Conservation (phyloP, 2,113 vertebrate species). For the Gymnocephalus cernua region DNA sequence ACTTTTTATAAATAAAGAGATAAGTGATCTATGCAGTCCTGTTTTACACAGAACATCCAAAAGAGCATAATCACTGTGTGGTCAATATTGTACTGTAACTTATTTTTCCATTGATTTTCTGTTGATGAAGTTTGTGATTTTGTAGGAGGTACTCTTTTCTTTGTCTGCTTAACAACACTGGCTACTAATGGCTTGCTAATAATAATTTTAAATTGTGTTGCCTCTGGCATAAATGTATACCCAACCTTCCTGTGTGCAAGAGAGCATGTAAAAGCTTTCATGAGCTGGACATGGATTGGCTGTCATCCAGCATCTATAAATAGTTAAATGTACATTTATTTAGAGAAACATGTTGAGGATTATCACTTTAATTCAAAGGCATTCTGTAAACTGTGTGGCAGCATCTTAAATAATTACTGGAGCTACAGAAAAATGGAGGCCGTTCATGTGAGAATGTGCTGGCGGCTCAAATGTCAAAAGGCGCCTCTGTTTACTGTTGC, state of each 20-base stretch:
- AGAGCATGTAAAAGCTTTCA: background rate
- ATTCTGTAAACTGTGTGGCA: background rate
- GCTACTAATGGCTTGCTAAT: background rate
- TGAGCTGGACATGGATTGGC: background rate
- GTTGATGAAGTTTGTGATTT: background rate
- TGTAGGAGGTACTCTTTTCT: background rate
- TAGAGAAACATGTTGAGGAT: background rate
- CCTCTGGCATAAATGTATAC: background rate
- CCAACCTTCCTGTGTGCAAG: background rate
- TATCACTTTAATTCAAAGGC: background rate
- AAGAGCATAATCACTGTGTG: background rate
- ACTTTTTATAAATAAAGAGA: background rate
- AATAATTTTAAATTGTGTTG: background rate
- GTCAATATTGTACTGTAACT: background rate
- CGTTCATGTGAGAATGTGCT: slow-evolving; percentile 33
- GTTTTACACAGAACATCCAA: background rate
- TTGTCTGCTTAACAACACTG: background rate
- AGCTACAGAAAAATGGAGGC: slow-evolving; percentile 31
- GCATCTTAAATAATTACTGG: slow-evolving; percentile 23
- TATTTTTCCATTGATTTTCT: background rate
- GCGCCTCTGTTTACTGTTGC: slow-evolving; percentile 62
- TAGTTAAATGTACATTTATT: background rate
- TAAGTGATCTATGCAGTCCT: background rate
- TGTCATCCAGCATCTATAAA: background rate
- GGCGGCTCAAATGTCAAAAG: slow-evolving; percentile 47